These are phyloP conservation scores for Epinephelus cyanopodus DNA, from an alignment of 2,113 vertebrate species.

Conservation along the genomic window DNA sequence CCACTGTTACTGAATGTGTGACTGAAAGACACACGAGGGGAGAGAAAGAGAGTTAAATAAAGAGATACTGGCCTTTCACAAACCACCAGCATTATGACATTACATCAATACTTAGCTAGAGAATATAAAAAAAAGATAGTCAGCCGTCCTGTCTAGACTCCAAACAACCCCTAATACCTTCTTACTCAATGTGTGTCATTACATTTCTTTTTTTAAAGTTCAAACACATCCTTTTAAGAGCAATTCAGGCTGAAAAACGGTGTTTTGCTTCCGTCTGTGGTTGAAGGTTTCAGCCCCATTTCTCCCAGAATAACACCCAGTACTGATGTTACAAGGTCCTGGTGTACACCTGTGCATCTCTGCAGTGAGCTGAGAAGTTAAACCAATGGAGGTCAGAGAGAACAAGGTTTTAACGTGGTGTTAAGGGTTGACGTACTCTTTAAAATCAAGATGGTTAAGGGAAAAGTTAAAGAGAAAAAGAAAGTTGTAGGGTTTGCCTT, in stretches of 20 bases:
- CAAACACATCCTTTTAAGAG: background rate
- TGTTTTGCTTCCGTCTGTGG: background rate
- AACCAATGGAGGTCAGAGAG: no score
- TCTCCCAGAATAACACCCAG: background rate
- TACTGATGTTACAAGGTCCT: background rate
- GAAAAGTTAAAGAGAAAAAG: no score
- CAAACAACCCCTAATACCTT: background rate
- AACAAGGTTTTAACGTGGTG: background rate
- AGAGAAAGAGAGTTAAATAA: constrained; percentile 10
- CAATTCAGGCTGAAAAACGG: background rate
- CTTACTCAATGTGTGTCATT: background rate
- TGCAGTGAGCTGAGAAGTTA: background rate
- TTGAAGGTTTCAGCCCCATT: background rate
- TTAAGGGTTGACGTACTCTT: background rate
- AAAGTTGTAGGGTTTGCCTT: no score
- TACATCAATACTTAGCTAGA: constrained; percentile 7
- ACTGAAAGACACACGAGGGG: constrained; percentile 9
- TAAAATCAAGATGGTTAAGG: background rate
- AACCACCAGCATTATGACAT: constrained; percentile 59
- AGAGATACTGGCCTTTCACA: constrained; percentile 61
- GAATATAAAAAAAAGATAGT: constrained; percentile 3
- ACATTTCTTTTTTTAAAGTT: background rate
- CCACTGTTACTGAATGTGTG: constrained; percentile 18
- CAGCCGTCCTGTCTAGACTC: background rate
- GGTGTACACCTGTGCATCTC: background rate